A percentile compares a stretch with the other conserved stretches of the same genome.
These are phyloP conservation scores for Thymelicus sylvestris DNA, from an alignment of 2,888 invertebrate genomes.

Conservation along the genomic window DNA sequence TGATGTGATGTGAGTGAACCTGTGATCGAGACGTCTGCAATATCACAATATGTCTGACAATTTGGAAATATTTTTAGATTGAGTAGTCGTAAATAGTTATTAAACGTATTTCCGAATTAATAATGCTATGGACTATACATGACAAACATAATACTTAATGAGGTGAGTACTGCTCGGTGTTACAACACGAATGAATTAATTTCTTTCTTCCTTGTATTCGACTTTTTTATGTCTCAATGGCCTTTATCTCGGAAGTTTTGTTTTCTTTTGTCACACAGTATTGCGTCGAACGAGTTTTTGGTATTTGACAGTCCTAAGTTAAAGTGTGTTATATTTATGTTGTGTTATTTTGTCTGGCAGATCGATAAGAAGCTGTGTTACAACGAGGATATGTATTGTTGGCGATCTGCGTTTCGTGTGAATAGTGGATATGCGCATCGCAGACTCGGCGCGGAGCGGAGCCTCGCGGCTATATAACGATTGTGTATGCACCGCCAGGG, in stretches of 20 bases:
- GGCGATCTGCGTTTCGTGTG: slow-evolving; percentile 68
- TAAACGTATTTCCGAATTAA: slow-evolving; percentile 59
- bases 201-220: slow-evolving; percentile 64
- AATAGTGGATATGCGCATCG: slow-evolving; percentile 76
- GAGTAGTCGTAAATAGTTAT: slow-evolving; percentile 64
- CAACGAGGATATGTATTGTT: slow-evolving; percentile 75
- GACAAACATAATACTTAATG: slow-evolving; percentile 57
- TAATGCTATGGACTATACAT: slow-evolving; percentile 74
- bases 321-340: slow-evolving; percentile 63
- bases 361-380: slow-evolving; percentile 77
- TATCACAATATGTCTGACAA: slow-evolving; percentile 80
- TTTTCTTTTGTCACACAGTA: slow-evolving; percentile 81
- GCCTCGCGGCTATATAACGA: slow-evolving; percentile 59
- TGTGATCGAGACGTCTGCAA: slow-evolving; percentile 80
- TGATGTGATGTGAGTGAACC: slow-evolving; percentile 46
- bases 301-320: slow-evolving; percentile 57
- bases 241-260: slow-evolving; percentile 81
- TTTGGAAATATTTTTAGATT: slow-evolving; percentile 84
- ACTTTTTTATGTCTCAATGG: slow-evolving; percentile 83
- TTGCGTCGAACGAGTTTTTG: slow-evolving; percentile 72
- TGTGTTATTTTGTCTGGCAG: slow-evolving; percentile 75
- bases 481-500: slow-evolving; percentile 47
- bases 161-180: slow-evolving; percentile 61
- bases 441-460: slow-evolving; percentile 65
- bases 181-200: slow-evolving; percentile 53